Evolutionary conservation across 2,113 vertebrate species (phyloP).

Genomic region (Lagopus leucura): DNA sequence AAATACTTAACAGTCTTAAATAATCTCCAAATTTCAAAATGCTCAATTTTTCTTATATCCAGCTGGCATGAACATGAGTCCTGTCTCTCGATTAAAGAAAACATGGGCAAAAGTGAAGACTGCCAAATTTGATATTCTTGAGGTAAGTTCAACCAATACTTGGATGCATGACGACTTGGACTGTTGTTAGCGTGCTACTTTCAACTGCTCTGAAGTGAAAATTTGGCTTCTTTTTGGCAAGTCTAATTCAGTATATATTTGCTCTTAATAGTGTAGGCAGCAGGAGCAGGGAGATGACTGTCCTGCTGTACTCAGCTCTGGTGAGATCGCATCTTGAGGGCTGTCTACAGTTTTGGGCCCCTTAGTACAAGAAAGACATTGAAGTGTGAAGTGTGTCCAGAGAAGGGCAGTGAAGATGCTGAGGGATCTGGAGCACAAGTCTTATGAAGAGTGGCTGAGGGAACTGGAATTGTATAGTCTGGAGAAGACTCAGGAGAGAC

Average conservation of each 20-base stretch:
- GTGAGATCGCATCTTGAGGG: no score
- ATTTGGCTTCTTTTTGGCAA: background rate
- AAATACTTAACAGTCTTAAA: background rate
- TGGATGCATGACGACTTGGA: background rate
- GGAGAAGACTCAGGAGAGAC: no score
- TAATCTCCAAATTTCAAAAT: background rate
- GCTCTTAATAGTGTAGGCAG: background rate
- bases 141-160: conserved; percentile 75
- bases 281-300: no score
- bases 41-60: background rate
- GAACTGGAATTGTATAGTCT: no score
- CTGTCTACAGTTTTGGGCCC: no score
- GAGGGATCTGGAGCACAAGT: no score
- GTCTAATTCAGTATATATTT: background rate
- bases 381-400: no score
- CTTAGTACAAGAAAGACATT: no score
- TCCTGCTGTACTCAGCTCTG: no score
- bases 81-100: conserved; percentile 94
- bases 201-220: background rate
- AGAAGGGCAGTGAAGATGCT: no score
- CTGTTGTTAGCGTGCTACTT: background rate
- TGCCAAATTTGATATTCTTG: conserved; percentile 93
- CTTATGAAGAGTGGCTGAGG: no score
- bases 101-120: conserved; percentile 97
- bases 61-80: conserved; percentile 98